Evolutionary conservation across 2,797 vertebrate genomes (phyloP).

Genomic region (Sphaeramia orbicularis): DNA sequence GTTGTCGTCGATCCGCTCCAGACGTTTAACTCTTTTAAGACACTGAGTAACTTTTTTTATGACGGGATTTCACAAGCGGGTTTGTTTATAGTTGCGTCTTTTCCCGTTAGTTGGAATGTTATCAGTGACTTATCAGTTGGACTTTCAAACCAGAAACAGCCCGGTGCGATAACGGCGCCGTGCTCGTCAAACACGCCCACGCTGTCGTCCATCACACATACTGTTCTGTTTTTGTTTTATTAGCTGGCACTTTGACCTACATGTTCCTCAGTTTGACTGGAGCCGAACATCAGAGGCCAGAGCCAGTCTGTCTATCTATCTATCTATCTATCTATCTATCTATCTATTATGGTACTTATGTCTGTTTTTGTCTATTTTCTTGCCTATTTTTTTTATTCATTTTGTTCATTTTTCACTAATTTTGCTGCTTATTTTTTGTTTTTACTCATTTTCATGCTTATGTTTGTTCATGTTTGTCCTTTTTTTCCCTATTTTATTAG

Average conservation of each 20-base stretch:
- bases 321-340: too few relatives aligned
- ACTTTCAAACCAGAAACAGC: constrained; percentile 70
- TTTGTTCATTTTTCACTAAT: too few relatives aligned
- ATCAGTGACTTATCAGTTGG: constrained; percentile 75
- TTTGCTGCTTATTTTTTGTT: too few relatives aligned
- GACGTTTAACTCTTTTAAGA: too few relatives aligned
- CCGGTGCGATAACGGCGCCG: constrained; percentile 63
- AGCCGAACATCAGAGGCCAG: constrained; percentile 43
- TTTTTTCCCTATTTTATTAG: too few relatives aligned
- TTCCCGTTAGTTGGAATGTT: constrained; percentile 40
- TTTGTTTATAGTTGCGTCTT: constrained; percentile 64
- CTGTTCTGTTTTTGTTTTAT: constrained; percentile 23
- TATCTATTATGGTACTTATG: too few relatives aligned
- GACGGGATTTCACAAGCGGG: not conserved
- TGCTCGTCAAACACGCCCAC: constrained; percentile 48
- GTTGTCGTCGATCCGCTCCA: too few relatives aligned
- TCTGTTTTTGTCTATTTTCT: too few relatives aligned
- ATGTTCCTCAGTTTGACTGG: constrained; percentile 45
- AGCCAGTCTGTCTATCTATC: too few relatives aligned
- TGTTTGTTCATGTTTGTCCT: too few relatives aligned
- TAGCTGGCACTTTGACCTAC: constrained; percentile 59
- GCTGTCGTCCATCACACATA: constrained; percentile 27
- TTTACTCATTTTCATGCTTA: too few relatives aligned
- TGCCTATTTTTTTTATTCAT: too few relatives aligned
- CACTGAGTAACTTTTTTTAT: constrained; percentile 11